Conservation (phyloP, 2,888 invertebrate species). For the Augiades crinisus region DNA sequence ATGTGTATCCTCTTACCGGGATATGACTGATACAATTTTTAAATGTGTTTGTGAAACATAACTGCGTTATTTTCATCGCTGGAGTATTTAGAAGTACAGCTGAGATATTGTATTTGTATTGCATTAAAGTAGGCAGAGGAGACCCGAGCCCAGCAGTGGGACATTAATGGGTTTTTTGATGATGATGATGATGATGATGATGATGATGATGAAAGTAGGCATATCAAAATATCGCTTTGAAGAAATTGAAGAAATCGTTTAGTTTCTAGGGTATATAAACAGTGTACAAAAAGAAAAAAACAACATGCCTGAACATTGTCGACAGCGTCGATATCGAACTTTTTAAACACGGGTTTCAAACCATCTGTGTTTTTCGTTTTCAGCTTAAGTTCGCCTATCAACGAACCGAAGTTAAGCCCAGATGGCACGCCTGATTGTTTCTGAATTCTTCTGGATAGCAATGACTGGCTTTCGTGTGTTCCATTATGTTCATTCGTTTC, state of each 20-base stretch:
- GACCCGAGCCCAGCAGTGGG: too few relatives aligned
- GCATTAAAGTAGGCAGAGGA: too few relatives aligned
- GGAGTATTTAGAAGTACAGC: too few relatives aligned
- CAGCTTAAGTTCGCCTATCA: constrained; percentile 70
- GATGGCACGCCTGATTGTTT: constrained; percentile 60
- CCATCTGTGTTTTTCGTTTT: constrained; percentile 65
- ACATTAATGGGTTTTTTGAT: too few relatives aligned
- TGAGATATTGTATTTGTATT: too few relatives aligned
- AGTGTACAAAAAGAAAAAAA: constrained; percentile 10
- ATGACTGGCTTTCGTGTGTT: constrained; percentile 45
- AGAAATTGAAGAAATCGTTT: too few relatives aligned
- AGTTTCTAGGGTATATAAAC: too few relatives aligned
- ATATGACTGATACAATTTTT: background rate
- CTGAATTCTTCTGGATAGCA: constrained; percentile 54
- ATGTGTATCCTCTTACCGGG: background rate
- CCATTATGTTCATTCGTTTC: constrained; percentile 1
- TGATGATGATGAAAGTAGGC: too few relatives aligned
- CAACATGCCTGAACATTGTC: constrained; percentile 61
- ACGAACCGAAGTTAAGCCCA: constrained; percentile 68
- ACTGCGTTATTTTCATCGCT: background rate
- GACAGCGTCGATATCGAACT: constrained; percentile 59
- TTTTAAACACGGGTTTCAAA: constrained; percentile 71
- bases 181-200: too few relatives aligned
- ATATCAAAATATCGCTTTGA: too few relatives aligned
- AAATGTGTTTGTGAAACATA: background rate